Conservation (phyloP, 2,113 vertebrate genomes). For the Mormoops blainvillei region DNA sequence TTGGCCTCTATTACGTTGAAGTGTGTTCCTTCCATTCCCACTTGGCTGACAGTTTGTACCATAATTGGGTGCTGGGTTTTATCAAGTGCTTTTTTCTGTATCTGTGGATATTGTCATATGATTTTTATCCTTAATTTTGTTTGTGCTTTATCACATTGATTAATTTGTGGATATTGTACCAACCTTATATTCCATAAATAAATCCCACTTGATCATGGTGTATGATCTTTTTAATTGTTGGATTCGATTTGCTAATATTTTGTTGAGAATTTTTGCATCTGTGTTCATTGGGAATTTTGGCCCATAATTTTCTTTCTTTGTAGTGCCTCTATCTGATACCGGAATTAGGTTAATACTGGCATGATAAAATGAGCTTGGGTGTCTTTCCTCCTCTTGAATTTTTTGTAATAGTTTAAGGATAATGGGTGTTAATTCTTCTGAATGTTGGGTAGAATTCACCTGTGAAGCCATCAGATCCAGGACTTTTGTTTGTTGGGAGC, state of each 20-base stretch:
- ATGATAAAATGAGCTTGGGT: neutral
- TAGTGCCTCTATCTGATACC: too few relatives aligned
- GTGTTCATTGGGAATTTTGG: too few relatives aligned
- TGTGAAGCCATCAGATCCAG: neutral
- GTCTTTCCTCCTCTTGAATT: neutral
- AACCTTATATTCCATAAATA: too few relatives aligned
- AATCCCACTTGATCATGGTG: too few relatives aligned
- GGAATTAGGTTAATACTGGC: neutral
- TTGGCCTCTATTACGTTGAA: neutral
- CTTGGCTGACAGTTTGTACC: neutral
- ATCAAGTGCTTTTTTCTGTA: neutral
- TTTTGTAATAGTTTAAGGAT: neutral
- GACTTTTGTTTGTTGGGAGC: neutral
- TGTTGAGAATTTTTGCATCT: too few relatives aligned
- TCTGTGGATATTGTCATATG: neutral
- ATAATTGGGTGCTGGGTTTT: neutral
- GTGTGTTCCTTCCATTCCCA: neutral
- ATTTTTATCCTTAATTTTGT: neutral
- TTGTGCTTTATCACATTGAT: neutral
- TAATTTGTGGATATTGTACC: too few relatives aligned
- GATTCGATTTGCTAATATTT: too few relatives aligned
- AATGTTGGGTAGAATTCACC: neutral
- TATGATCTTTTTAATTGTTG: too few relatives aligned
- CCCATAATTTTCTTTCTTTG: too few relatives aligned
- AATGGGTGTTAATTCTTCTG: neutral